Evolutionary conservation across 2,113 vertebrate species (phyloP).

Genomic region (Perca flavescens): DNA sequence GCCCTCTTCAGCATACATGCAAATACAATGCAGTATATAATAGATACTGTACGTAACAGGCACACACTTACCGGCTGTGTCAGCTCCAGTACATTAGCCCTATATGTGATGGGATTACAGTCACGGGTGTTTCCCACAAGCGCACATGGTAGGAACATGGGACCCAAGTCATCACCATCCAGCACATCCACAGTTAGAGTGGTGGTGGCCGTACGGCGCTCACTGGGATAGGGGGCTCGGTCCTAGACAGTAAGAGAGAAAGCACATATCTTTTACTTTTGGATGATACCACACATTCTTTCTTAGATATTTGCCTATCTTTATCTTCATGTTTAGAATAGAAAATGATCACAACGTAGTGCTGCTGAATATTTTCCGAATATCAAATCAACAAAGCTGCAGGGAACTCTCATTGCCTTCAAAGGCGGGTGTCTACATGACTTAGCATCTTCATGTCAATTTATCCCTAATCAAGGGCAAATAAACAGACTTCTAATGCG

Average conservation of each 20-base stretch:
- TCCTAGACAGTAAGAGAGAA: slow-evolving; percentile 83
- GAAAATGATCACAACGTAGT: background rate
- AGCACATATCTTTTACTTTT: background rate
- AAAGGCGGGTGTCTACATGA: background rate
- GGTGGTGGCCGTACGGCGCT: slow-evolving; percentile 91
- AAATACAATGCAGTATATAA: background rate
- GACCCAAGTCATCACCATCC: slow-evolving; percentile 96
- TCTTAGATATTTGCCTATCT: slow-evolving; percentile 6
- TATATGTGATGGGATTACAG: slow-evolving; percentile 93
- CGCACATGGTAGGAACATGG: slow-evolving; percentile 95
- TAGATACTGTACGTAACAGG: background rate
- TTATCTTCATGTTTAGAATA: background rate
- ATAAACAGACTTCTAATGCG: background rate
- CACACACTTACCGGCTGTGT: slow-evolving; percentile 89
- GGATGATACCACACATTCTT: background rate
- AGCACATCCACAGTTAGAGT: slow-evolving; percentile 95
- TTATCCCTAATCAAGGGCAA: slow-evolving; percentile 14
- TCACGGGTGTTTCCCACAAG: slow-evolving; percentile 92
- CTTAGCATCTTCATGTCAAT: background rate
- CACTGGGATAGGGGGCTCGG: slow-evolving; percentile 90
- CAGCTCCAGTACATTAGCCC: slow-evolving; percentile 90
- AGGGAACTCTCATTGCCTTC: background rate
- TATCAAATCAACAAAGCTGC: slow-evolving; percentile 11
- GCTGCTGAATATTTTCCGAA: slow-evolving; percentile 18
- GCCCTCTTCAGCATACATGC: background rate